Evolutionary conservation across 2,888 invertebrate species (phyloP).

Genomic region (Amiota mariae): DNA sequence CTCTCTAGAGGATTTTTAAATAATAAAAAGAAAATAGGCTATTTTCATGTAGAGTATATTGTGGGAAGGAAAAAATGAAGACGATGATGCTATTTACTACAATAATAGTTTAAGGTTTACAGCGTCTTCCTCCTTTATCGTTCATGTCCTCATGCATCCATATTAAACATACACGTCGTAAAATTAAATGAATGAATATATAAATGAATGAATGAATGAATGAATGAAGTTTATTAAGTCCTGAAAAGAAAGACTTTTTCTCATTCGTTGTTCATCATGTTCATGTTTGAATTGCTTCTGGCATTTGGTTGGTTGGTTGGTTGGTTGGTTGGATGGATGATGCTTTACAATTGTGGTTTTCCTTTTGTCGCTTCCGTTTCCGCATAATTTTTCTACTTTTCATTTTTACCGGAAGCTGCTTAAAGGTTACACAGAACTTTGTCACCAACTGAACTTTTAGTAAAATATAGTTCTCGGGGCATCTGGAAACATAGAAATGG

Average conservation of each 20-base stretch:
- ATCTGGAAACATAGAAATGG: no score
- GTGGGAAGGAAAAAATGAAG: neutral
- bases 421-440: slow-evolving; percentile 16
- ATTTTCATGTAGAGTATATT: neutral
- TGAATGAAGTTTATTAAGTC: no score
- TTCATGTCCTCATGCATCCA: no score
- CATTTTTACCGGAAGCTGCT: slow-evolving; percentile 26
- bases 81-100: neutral
- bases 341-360: slow-evolving; percentile 65
- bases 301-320: neutral
- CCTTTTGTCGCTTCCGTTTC: slow-evolving; percentile 69
- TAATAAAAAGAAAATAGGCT: neutral
- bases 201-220: no score
- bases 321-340: neutral
- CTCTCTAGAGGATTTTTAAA: neutral
- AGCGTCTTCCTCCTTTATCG: neutral
- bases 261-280: neutral
- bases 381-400: slow-evolving; percentile 59
- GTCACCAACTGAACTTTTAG: slow-evolving; percentile 6
- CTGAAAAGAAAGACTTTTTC: neutral
- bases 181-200: no score
- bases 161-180: no score
- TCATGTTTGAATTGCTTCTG: neutral
- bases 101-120: neutral
- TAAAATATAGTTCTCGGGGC: no score